These are phyloP conservation scores for Perca flavescens DNA, from an alignment of 2,113 vertebrate species.

Conservation along the genomic window DNA sequence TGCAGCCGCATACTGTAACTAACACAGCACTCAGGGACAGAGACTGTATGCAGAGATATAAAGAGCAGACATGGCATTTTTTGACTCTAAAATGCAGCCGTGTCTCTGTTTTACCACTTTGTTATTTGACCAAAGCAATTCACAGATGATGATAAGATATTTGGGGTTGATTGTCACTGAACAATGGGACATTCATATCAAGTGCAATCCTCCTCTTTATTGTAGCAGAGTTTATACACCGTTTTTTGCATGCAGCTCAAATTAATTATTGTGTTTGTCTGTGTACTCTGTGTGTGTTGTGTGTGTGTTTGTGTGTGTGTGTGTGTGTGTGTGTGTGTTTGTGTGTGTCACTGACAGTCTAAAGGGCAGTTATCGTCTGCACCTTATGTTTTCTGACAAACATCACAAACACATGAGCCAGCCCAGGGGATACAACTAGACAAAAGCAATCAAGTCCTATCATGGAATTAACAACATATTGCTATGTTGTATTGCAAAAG, in stretches of 20 bases:
- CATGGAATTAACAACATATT: constrained; percentile 79
- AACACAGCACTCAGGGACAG: background rate
- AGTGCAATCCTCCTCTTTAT: constrained; percentile 53
- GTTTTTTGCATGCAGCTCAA: constrained; percentile 30
- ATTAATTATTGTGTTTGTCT: constrained; percentile 32
- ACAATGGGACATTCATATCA: constrained; percentile 47
- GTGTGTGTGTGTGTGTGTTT: constrained; percentile 19
- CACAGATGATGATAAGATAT: constrained; percentile 36
- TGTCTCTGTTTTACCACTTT: constrained; percentile 10
- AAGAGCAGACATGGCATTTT: constrained; percentile 11
- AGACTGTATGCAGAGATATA: background rate
- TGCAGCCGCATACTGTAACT: background rate
- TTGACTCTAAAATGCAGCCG: background rate
- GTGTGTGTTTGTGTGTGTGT: constrained; percentile 30
- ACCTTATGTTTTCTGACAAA: constrained; percentile 62
- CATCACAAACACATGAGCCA: constrained; percentile 50
- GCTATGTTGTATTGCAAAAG: constrained; percentile 65
- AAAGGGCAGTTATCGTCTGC: constrained; percentile 57
- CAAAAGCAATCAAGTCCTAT: constrained; percentile 79
- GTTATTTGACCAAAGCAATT: constrained; percentile 44
- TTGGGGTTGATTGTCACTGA: constrained; percentile 37
- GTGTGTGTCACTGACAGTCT: constrained; percentile 30
- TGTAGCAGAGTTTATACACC: constrained; percentile 47
- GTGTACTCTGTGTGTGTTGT: constrained; percentile 27
- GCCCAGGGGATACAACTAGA: constrained; percentile 70